Evolutionary conservation across 2,888 invertebrate genomes (phyloP).

Genomic region (Syritta pipiens): DNA sequence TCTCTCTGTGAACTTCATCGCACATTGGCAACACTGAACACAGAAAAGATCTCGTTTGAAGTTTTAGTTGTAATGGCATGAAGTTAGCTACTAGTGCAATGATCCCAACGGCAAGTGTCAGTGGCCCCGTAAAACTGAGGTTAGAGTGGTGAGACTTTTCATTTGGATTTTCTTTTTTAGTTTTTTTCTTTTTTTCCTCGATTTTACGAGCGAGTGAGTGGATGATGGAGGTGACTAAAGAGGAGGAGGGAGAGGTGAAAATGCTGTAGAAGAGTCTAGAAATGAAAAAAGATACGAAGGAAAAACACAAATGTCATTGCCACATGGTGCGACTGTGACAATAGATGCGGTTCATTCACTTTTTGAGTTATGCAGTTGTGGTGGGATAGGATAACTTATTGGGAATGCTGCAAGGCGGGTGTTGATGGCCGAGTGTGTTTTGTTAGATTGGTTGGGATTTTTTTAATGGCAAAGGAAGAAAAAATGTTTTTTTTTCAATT

Average conservation of each 20-base stretch:
- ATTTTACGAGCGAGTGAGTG: constrained; percentile 16
- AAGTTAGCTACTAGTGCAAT: constrained; percentile 74
- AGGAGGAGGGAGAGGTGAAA: neutral
- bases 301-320: constrained; percentile 41
- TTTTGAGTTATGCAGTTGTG: neutral
- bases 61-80: constrained; percentile 47
- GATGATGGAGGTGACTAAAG: neutral
- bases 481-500: neutral
- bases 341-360: constrained; percentile 23
- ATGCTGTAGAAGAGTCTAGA: neutral
- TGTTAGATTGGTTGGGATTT: neutral
- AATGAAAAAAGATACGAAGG: neutral
- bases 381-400: neutral
- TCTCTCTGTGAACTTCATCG: too few relatives aligned
- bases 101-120: constrained; percentile 76
- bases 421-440: neutral
- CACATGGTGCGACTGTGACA: constrained; percentile 33
- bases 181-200: constrained; percentile 2
- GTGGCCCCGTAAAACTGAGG: constrained; percentile 73
- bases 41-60: constrained; percentile 38
- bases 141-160: constrained; percentile 33
- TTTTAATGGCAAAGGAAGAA: neutral
- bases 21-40: neutral
- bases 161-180: constrained; percentile 26
- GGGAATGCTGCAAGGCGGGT: neutral